Conservation (phyloP, 2,888 invertebrate genomes). For the Beris chalybata region DNA sequence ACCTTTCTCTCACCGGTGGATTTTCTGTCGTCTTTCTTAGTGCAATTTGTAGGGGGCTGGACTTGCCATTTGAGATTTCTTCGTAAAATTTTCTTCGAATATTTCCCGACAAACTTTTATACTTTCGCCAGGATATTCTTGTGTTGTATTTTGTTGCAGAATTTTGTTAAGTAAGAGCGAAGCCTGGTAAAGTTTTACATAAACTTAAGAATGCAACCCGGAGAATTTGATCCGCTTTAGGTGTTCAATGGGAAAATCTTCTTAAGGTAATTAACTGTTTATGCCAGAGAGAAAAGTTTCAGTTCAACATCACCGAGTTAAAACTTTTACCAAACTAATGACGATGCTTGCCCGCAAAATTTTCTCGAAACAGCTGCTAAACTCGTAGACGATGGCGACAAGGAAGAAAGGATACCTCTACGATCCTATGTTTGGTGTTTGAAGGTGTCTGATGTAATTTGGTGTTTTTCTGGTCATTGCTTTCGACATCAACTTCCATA, state of each 20-base stretch:
- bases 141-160: too few species aligned
- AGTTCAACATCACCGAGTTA: conserved; percentile 8
- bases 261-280: conserved; percentile 19
- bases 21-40: background rate
- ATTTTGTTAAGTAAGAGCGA: background rate
- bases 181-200: background rate
- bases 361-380: conserved; percentile 5
- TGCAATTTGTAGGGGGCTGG: background rate
- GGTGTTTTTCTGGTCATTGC: conserved; percentile 26
- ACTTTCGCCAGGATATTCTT: background rate
- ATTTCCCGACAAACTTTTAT: background rate
- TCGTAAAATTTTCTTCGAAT: background rate
- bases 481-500: background rate
- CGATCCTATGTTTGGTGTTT: conserved; percentile 3
- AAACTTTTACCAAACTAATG: conserved; percentile 22
- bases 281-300: conserved; percentile 14
- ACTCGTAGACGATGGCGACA: background rate
- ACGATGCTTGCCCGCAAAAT: conserved; percentile 20
- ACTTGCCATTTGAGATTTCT: background rate
- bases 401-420: background rate
- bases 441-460: conserved; percentile 21
- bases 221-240: conserved; percentile 11
- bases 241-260: conserved; percentile 16
- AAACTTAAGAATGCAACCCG: conserved; percentile 5
- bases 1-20: background rate